Evolutionary conservation across 2,888 invertebrate genomes (phyloP).

Genomic region (Xanthorhoe spadicearia): DNA sequence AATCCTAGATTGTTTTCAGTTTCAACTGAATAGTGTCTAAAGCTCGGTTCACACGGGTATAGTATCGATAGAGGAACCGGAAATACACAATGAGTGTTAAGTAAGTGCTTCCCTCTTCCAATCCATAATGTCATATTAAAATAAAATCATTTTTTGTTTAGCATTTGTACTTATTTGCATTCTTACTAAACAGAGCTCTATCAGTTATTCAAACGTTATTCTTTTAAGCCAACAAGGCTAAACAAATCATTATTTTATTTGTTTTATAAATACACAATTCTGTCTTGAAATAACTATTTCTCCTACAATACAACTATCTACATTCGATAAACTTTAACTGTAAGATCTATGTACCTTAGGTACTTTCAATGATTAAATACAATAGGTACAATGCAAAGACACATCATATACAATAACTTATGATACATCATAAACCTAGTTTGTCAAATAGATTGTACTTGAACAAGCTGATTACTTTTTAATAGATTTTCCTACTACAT

Average conservation of each 20-base stretch:
- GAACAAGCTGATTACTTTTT: constrained; percentile 3
- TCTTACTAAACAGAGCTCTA: background rate
- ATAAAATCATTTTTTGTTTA: background rate
- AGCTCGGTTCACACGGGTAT: constrained; percentile 6
- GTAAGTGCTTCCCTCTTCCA: background rate
- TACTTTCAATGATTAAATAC: no score
- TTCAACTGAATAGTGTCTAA: background rate
- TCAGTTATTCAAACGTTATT: background rate
- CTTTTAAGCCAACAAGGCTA: background rate
- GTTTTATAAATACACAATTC: background rate
- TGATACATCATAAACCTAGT: background rate
- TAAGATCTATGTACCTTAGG: no score
- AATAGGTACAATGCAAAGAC: background rate
- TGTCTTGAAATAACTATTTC: background rate
- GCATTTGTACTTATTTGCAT: background rate
- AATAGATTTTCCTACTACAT: constrained; percentile 7
- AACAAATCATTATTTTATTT: background rate
- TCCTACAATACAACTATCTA: no score
- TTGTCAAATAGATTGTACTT: background rate
- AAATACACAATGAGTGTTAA: constrained; percentile 4
- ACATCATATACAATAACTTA: background rate
- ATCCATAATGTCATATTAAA: background rate
- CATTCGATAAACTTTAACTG: no score
- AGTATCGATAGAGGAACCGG: constrained; percentile 12
- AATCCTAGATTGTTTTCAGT: background rate